Evolutionary conservation across 2,797 vertebrate species (phyloP).

Genomic region (Arremon aurantiirostris): DNA sequence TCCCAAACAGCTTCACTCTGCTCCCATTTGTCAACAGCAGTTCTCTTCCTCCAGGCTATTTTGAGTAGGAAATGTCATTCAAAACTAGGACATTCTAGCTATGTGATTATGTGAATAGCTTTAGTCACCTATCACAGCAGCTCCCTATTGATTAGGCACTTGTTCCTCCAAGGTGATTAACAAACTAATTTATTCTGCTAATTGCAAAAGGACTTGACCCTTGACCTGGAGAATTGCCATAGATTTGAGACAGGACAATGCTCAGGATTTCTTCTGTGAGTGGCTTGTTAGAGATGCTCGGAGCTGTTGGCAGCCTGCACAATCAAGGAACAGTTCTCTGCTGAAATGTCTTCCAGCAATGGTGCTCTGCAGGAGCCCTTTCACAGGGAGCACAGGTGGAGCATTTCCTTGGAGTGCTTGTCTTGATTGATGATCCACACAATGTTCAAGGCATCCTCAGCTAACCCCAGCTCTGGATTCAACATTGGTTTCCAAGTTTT

Average conservation of each 20-base stretch:
- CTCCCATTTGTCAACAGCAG: slow-evolving; percentile 11
- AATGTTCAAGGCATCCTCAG: neutral
- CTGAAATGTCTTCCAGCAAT: neutral
- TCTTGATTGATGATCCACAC: slow-evolving; percentile 27
- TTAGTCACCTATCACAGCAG: neutral
- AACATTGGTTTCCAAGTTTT: neutral
- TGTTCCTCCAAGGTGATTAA: slow-evolving; percentile 8
- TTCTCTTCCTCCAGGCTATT: slow-evolving; percentile 39
- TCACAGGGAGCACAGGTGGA: neutral
- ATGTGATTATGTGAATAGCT: neutral
- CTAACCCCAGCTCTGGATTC: neutral
- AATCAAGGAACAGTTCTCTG: slow-evolving; percentile 6
- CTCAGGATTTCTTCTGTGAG: neutral
- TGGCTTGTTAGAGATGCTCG: neutral
- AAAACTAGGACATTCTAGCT: slow-evolving; percentile 3
- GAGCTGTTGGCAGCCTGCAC: neutral
- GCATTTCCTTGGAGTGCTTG: neutral
- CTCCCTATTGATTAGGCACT: slow-evolving; percentile 12
- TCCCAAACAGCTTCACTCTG: neutral
- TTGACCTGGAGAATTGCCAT: neutral
- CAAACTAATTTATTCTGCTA: slow-evolving; percentile 10
- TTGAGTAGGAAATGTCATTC: slow-evolving; percentile 22
- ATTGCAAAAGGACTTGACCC: neutral
- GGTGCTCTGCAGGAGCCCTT: neutral
- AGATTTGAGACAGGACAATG: neutral